These are phyloP conservation scores for Pelobates fuscus DNA, from an alignment of 2,113 vertebrate species.

Conservation along the genomic window DNA sequence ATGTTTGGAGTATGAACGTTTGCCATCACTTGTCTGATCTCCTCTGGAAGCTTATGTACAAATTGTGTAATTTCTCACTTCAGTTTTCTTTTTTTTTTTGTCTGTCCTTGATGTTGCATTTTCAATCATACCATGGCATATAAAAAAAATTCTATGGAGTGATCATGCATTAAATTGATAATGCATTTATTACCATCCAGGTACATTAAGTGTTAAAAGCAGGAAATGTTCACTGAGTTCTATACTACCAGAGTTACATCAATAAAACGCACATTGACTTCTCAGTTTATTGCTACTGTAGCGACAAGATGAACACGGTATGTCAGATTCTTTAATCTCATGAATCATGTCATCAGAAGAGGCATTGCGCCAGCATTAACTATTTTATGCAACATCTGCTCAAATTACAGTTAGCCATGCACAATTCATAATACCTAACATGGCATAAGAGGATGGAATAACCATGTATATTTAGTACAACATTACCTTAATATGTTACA, in stretches of 20 bases:
- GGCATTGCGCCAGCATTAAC: background rate
- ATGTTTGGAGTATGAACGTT: too few species aligned
- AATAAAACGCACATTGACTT: background rate
- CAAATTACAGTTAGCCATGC: background rate
- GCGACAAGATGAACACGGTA: background rate
- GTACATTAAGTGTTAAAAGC: too few species aligned
- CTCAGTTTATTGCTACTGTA: background rate
- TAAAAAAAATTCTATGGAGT: too few species aligned
- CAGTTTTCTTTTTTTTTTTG: too few species aligned
- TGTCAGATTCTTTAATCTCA: conserved; percentile 13
- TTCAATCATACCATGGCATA: too few species aligned
- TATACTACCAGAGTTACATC: background rate
- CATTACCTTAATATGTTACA: background rate
- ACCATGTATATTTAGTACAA: background rate
- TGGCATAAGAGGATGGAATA: background rate
- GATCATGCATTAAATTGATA: too few species aligned
- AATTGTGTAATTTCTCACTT: too few species aligned
- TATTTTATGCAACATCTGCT: conserved; percentile 11
- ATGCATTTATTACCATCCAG: too few species aligned
- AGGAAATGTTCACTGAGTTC: too few species aligned
- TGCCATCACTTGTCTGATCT: too few species aligned
- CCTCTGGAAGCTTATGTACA: too few species aligned
- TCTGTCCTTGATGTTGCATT: too few species aligned
- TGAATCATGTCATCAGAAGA: background rate
- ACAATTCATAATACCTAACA: background rate